A percentile compares a stretch with the other conserved stretches of the same genome.
These are phyloP conservation scores for Euplexia lucipara DNA, from an alignment of 2,888 invertebrate species.

Conservation along the genomic window DNA sequence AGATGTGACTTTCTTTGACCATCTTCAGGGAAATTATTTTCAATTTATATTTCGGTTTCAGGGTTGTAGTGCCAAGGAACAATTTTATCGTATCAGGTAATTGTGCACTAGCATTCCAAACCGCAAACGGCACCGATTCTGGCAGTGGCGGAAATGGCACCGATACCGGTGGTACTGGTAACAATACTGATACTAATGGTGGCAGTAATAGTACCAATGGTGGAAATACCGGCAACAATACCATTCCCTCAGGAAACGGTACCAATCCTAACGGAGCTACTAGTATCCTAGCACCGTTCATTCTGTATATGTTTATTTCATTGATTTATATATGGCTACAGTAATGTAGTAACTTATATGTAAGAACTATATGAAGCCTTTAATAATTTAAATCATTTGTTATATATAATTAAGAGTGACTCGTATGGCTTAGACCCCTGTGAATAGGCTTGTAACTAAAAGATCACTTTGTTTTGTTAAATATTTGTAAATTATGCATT, in stretches of 20 bases:
- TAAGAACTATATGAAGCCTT: not conserved
- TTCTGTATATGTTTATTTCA: slow-evolving; percentile 27
- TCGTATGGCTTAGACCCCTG: not conserved
- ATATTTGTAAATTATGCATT: slow-evolving; percentile 7
- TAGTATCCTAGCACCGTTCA: slow-evolving; percentile 26
- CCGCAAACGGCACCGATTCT: not conserved
- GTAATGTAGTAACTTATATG: slow-evolving; percentile 6
- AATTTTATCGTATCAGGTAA: slow-evolving; percentile 21
- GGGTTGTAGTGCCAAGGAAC: slow-evolving; percentile 4
- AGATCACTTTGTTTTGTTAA: slow-evolving; percentile 9
- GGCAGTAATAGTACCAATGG: no score
- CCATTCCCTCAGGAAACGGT: not conserved
- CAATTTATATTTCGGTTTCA: slow-evolving; percentile 25
- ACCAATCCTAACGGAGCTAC: slow-evolving; percentile 3
- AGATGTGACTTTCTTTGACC: no score
- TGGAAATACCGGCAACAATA: not conserved
- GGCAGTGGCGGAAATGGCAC: not conserved
- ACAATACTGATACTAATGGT: not conserved
- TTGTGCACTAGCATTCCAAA: slow-evolving; percentile 44
- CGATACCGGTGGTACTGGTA: not conserved
- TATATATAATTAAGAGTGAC: not conserved
- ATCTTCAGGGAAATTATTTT: not conserved
- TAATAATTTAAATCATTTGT: not conserved
- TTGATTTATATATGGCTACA: slow-evolving; percentile 22
- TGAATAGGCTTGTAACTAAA: not conserved